Evolutionary conservation across 1,140 invertebrate species (phyloP), one percentile per base, ranked within the genome.

Genomic region (Pomacea maculata): DNA sequence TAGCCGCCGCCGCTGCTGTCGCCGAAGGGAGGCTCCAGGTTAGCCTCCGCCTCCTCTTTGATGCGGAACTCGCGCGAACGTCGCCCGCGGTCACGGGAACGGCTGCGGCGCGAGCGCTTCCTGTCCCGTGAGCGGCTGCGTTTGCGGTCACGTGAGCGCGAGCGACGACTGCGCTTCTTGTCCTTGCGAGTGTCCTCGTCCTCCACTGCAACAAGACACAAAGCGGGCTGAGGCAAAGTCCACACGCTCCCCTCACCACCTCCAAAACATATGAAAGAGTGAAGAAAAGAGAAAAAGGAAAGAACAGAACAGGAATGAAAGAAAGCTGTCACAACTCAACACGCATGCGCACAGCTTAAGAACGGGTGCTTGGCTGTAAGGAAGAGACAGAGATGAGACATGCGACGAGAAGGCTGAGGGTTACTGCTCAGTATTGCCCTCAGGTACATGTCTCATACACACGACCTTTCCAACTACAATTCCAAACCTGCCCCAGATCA

Each of bases 111-210:
- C 4, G 81, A 79, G 5, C 87, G 78, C 70, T 88, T 86, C 63
- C 87, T 82, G 4, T 88, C 85, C 2, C 94, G 85, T 70, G 93
- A 92, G 8, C 93, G 90, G 80, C 92, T 92, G 8, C 91, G 92
- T 89, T 92, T 93, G 72, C 92, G 89, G 84, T 92, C 93, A 63
- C 93, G 91, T 61, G 87, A 88, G 65, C 88, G 73, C 17, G 93
- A 93, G 80, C 88, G 84, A 67, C 85, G 84, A 45, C 83, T 81
- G 25, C 87, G 81, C 61, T 87, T 87, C 34, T 87, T 82, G 9
- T 86, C 84, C 61, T 83, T 83, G 45, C 83, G 78, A n/a, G 84
- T 73, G 79, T 80, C 75, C 74, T 87, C 82, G 72, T 87, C 84
- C 70, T 88, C 87, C 21, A 83, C 87, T 84, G 76, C n/a, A 80